These are phyloP conservation scores for Orbicella faveolata DNA, from an alignment of 64 coral and sea anemone genomes.

Conservation along the genomic window DNA sequence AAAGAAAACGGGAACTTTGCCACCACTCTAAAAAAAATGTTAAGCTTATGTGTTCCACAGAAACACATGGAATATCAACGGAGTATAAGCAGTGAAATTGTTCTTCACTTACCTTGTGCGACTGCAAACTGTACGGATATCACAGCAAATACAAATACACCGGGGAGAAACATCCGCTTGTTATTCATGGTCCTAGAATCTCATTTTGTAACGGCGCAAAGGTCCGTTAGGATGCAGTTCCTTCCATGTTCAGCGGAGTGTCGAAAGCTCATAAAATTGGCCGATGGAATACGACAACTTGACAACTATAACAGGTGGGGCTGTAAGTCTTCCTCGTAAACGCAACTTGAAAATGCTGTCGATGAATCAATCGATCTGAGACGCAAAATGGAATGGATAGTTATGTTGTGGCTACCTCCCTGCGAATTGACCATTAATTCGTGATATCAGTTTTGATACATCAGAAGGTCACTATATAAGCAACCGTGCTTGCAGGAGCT, in stretches of 20 bases:
- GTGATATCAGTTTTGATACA: background rate
- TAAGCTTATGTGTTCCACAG: background rate
- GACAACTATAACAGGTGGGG: background rate
- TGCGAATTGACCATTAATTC: background rate
- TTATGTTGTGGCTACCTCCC: background rate
- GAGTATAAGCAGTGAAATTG: background rate
- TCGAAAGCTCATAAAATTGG: background rate
- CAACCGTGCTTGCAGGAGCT: background rate
- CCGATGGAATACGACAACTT: background rate
- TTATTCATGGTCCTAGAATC: background rate
- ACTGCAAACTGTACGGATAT: background rate
- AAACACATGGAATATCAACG: background rate
- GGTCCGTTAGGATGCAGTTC: background rate
- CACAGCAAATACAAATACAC: background rate
- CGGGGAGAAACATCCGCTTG: background rate
- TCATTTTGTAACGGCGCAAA: background rate
- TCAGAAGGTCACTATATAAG: background rate
- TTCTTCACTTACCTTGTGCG: background rate
- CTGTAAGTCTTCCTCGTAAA: background rate
- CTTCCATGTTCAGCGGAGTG: background rate
- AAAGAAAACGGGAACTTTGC: background rate
- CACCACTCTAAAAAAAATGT: background rate
- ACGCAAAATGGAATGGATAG: background rate
- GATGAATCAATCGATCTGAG: background rate
- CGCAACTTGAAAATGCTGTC: background rate